phyloP scores from a whole-genome alignment of 35 echinoderm and acorn worm genomes.

The Patiria miniata region DNA sequence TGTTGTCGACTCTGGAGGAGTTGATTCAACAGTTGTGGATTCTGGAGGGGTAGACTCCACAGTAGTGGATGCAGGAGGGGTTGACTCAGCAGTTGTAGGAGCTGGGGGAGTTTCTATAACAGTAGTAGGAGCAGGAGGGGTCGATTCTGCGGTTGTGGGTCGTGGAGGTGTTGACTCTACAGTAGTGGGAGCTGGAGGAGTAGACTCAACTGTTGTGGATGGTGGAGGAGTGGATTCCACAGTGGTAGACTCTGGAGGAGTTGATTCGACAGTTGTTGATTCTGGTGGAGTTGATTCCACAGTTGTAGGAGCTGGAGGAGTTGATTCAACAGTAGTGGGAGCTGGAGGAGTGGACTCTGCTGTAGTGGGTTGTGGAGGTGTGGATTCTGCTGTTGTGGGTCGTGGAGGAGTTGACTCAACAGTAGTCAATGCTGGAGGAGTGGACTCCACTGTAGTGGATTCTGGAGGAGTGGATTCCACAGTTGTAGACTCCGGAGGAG shows the following conservation, averaged over 20 bases:
- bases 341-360: background rate
- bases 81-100: background rate
- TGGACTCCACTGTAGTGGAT: background rate
- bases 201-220: conserved; percentile 14
- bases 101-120: background rate
- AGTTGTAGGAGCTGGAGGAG: background rate
- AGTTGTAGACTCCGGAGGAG: conserved; percentile 9
- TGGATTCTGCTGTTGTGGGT: conserved; percentile 22
- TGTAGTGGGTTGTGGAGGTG: background rate
- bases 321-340: background rate
- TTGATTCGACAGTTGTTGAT: conserved; percentile 24
- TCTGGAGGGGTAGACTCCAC: too few relatives aligned
- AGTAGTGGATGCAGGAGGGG: background rate
- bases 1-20: background rate
- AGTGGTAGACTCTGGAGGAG: conserved; percentile 5
- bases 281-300: background rate
- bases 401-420: background rate
- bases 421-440: conserved; percentile 27
- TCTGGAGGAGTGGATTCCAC: background rate
- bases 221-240: conserved; percentile 24
- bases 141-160: too few relatives aligned
- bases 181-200: too few relatives aligned
- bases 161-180: background rate
- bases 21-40: background rate
- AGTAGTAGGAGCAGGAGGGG: too few relatives aligned